Conservation (phyloP, 2,888 invertebrate genomes). For the Monoplex corrugatus region DNA sequence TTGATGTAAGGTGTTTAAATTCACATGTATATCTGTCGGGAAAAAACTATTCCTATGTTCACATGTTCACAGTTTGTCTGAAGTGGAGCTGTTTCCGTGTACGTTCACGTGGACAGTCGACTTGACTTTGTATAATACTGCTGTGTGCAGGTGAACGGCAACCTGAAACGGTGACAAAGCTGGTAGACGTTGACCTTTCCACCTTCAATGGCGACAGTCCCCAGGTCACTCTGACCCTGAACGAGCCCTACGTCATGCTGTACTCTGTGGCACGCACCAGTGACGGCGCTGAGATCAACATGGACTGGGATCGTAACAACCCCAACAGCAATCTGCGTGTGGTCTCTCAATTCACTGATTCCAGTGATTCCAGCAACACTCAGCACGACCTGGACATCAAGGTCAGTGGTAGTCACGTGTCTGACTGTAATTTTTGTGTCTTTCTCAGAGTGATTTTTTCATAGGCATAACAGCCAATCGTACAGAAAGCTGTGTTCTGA, state of each 20-base stretch:
- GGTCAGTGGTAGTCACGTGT: no score
- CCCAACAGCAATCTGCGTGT: conserved; percentile 62
- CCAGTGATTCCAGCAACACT: conserved; percentile 53
- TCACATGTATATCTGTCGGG: no score
- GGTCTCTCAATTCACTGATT: conserved; percentile 58
- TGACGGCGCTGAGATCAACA: conserved; percentile 61
- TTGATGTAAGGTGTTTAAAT: no score
- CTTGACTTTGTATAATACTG: no score
- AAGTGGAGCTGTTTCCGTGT: no score
- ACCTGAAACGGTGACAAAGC: conserved; percentile 53
- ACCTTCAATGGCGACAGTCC: conserved; percentile 38
- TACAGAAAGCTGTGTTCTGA: no score
- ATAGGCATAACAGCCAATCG: no score
- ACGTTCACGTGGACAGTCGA: no score
- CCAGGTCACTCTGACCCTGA: conserved; percentile 58
- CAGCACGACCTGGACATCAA: conserved; percentile 40
- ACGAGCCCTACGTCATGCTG: conserved; percentile 66
- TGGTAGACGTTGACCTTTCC: conserved; percentile 53
- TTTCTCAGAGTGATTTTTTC: no score
- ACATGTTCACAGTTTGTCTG: no score
- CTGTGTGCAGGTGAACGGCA: conserved; percentile 15
- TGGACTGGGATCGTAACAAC: conserved; percentile 73
- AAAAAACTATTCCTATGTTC: no score
- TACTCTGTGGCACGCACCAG: conserved; percentile 58
- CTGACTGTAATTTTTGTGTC: no score